phyloP scores from a whole-genome alignment of 2,113 vertebrate species.

The Cinclus mexicanus region DNA sequence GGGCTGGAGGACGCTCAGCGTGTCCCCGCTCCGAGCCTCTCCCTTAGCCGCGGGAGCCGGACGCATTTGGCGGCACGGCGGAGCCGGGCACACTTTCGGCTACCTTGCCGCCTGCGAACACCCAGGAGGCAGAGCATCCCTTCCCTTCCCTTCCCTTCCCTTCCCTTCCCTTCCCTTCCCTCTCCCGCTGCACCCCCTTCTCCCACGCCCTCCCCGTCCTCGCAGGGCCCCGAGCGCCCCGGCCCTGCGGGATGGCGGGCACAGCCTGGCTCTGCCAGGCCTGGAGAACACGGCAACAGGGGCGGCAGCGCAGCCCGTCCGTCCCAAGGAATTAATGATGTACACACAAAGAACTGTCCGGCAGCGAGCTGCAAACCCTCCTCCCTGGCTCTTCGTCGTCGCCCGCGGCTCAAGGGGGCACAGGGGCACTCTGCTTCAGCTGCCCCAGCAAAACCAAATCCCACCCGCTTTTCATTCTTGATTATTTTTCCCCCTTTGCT shows the following conservation, averaged over 20 bases:
- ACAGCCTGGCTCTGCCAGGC: background rate
- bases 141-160: background rate
- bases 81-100: background rate
- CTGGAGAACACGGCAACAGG: background rate
- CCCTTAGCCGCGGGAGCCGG: background rate
- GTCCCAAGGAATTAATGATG: background rate
- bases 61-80: background rate
- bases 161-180: background rate
- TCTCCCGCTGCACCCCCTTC: background rate
- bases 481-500: accelerated
- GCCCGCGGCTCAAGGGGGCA: background rate
- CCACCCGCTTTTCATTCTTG: background rate
- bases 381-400: background rate
- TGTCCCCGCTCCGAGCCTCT: background rate
- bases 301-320: background rate
- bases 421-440: background rate
- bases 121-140: background rate
- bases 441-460: background rate
- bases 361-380: background rate
- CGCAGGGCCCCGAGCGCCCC: background rate
- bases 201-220: background rate
- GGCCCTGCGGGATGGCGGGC: background rate
- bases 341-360: background rate
- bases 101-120: background rate
- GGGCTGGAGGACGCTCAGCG: background rate